Conservation (phyloP, 2,888 invertebrate species). For the Andricus curvator region DNA sequence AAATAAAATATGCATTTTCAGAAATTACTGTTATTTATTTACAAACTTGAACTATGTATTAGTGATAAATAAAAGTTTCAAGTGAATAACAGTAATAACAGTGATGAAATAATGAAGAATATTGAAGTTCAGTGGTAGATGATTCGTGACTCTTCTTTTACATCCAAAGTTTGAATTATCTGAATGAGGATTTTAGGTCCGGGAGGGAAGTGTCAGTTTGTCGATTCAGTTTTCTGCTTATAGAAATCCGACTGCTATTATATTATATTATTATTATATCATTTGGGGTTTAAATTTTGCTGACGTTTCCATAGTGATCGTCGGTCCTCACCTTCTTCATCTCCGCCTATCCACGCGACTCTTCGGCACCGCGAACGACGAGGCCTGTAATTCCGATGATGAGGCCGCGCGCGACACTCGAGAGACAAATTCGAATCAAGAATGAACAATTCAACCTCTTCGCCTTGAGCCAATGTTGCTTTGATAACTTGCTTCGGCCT, state of each 20-base stretch:
- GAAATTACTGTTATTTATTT: too few relatives aligned
- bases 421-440: constrained; percentile 71
- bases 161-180: neutral
- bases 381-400: constrained; percentile 77
- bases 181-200: neutral
- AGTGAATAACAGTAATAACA: neutral
- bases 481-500: constrained; percentile 2
- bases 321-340: constrained; percentile 62
- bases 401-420: constrained; percentile 77
- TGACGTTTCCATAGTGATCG: constrained; percentile 60
- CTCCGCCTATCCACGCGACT: constrained; percentile 78
- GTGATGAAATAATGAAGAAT: constrained; percentile 1
- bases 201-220: constrained; percentile 12
- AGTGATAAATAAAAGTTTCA: too few relatives aligned
- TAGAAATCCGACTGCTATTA: constrained; percentile 38
- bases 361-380: constrained; percentile 71
- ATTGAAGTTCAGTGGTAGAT: constrained; percentile 9
- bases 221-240: constrained; percentile 29
- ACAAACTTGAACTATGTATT: too few relatives aligned
- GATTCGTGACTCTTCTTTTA: neutral
- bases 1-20: too few relatives aligned
- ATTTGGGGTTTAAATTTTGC: constrained; percentile 34
- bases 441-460: constrained; percentile 66
- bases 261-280: constrained; percentile 28
- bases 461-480: constrained; percentile 38